Percentiles rank a stretch among this genome's conserved stretches.
phyloP scores from a whole-genome alignment of 2,113 vertebrate species.

The Empidonax alnorum region DNA sequence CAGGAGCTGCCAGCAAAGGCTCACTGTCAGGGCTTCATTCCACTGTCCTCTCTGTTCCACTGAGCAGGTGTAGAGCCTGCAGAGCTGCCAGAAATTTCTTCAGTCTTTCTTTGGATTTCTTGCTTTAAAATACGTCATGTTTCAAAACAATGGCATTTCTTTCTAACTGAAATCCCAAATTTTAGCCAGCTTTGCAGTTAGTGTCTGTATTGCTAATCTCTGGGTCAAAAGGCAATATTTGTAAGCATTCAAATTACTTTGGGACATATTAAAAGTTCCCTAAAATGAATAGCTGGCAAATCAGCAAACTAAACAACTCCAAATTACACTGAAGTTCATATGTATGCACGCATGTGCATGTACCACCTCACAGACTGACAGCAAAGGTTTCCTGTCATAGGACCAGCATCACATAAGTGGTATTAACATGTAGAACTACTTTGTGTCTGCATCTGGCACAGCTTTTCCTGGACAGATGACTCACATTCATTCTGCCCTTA shows the following conservation, averaged over 20 bases:
- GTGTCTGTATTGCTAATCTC: neutral
- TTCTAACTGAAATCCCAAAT: neutral
- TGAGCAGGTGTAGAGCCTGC: neutral
- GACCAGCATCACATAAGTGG: neutral
- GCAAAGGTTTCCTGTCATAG: neutral
- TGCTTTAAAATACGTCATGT: neutral
- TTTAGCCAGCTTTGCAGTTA: neutral
- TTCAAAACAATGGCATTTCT: neutral
- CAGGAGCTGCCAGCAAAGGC: neutral
- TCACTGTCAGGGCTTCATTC: neutral
- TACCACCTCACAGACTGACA: neutral
- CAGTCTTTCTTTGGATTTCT: neutral
- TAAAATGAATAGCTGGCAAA: neutral
- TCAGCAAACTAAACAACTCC: neutral
- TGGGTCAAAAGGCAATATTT: neutral
- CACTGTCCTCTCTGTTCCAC: neutral
- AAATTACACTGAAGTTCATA: neutral
- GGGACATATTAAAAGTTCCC: neutral
- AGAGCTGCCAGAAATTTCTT: neutral
- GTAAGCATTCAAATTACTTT: neutral
- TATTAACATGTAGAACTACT: constrained; percentile 1
- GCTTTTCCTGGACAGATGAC: constrained; percentile 47
- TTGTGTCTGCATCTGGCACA: constrained; percentile 14
- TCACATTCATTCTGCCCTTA: constrained; percentile 24
- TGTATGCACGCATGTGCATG: neutral